Evolutionary conservation across 2,113 vertebrate species (phyloP).

Genomic region (Neogale vison): DNA sequence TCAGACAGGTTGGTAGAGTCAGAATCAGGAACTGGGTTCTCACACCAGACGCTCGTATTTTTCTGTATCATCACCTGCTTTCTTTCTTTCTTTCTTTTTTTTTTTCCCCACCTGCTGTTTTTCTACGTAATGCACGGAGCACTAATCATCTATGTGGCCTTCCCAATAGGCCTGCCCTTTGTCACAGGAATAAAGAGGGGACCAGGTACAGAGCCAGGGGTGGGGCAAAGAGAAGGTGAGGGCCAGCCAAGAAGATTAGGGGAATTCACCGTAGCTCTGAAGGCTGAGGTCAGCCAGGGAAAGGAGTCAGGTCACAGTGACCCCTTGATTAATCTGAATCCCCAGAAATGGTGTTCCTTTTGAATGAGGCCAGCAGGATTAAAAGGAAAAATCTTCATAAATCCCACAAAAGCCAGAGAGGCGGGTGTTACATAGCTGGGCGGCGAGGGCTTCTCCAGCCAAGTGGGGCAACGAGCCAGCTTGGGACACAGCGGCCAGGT

Average conservation of each 20-base stretch:
- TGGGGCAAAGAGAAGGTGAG: neutral
- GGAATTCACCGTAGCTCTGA: conserved; percentile 42
- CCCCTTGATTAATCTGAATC: conserved; percentile 57
- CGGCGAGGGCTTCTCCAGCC: neutral
- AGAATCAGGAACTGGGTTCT: neutral
- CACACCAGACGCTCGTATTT: neutral
- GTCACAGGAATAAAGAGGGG: neutral
- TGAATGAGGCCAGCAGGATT: conserved; percentile 65
- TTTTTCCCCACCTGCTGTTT: neutral
- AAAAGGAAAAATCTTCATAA: conserved; percentile 70
- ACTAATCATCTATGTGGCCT: neutral
- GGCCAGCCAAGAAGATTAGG: conserved; percentile 1
- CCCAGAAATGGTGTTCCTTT: conserved; percentile 59
- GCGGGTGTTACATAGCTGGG: conserved; percentile 1
- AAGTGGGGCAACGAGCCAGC: neutral
- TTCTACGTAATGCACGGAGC: neutral
- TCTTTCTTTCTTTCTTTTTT: neutral
- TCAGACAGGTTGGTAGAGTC: neutral
- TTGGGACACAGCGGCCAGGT: neutral
- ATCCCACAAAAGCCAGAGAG: conserved; percentile 68
- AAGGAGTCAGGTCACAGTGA: neutral
- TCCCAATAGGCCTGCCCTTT: neutral
- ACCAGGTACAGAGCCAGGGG: neutral
- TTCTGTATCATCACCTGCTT: neutral
- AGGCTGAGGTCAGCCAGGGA: neutral